These are phyloP conservation scores for Aromia moschata DNA, from an alignment of 2,888 invertebrate genomes.

Conservation along the genomic window DNA sequence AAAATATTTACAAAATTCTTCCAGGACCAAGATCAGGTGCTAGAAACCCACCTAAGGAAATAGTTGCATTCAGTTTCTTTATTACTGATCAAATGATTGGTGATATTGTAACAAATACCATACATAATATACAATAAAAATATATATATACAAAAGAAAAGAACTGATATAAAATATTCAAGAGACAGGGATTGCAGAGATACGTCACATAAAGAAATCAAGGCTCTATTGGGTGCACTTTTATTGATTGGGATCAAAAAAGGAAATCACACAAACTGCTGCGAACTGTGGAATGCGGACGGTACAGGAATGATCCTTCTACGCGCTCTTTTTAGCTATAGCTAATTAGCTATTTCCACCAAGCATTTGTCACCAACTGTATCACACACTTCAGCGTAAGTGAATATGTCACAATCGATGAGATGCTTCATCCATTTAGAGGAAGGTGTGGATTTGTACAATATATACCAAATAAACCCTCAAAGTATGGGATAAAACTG, in stretches of 20 bases:
- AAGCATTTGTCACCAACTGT: not conserved
- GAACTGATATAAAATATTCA: slow-evolving; percentile 21
- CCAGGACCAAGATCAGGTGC: slow-evolving; percentile 32
- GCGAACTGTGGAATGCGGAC: not conserved
- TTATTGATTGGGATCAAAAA: not conserved
- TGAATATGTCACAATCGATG: not conserved
- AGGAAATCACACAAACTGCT: not conserved
- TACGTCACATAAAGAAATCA: slow-evolving; percentile 36
- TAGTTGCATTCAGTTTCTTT: slow-evolving; percentile 26
- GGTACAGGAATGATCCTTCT: not conserved
- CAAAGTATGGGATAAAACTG: slow-evolving; percentile 25
- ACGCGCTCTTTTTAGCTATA: not conserved
- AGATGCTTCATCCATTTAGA: slow-evolving; percentile 3
- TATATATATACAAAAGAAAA: slow-evolving; percentile 34
- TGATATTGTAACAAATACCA: slow-evolving; percentile 34
- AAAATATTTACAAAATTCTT: slow-evolving; percentile 24
- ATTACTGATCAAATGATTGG: slow-evolving; percentile 34
- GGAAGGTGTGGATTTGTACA: slow-evolving; percentile 35
- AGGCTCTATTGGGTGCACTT: slow-evolving; percentile 37
- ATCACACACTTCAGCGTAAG: not conserved
- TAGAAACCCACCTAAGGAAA: slow-evolving; percentile 24
- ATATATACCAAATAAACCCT: slow-evolving; percentile 42
- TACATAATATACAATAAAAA: no score
- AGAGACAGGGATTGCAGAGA: slow-evolving; percentile 26
- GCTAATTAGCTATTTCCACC: not conserved